Evolutionary conservation across 2,797 vertebrate species (phyloP).

Genomic region (Lepilemur ruficaudatus): DNA sequence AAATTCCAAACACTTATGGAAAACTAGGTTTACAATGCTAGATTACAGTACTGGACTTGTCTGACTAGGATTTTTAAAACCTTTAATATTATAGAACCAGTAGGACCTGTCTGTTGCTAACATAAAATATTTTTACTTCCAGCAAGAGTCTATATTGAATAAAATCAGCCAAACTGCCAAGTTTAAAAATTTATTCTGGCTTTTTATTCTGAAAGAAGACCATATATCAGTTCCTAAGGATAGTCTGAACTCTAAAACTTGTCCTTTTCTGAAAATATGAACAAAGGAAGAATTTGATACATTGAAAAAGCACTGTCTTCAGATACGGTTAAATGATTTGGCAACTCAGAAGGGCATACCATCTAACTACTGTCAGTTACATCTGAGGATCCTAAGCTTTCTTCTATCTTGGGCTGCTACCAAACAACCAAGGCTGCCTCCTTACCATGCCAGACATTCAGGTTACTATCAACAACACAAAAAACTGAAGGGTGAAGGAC

Average conservation of each 20-base stretch:
- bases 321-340: background rate
- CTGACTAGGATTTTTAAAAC: background rate
- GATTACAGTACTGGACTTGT: background rate
- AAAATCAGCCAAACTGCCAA: background rate
- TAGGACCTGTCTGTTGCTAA: background rate
- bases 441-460: background rate
- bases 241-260: background rate
- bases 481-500: background rate
- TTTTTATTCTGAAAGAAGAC: conserved; percentile 17
- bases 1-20: conserved; percentile 9
- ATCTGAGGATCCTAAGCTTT: background rate
- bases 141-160: background rate
- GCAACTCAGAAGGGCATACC: background rate
- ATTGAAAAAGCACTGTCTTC: background rate
- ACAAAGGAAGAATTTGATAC: background rate
- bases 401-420: background rate
- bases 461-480: background rate
- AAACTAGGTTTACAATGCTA: background rate
- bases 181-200: conserved; percentile 1
- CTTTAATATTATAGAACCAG: background rate
- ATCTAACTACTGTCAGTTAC: background rate
- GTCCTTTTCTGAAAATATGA: background rate
- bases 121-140: background rate
- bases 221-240: background rate
- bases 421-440: background rate